Evolutionary conservation across 1,140 invertebrate species (phyloP), one percentile per base, ranked within the genome.

Genomic region (Coptotermes formosanus): DNA sequence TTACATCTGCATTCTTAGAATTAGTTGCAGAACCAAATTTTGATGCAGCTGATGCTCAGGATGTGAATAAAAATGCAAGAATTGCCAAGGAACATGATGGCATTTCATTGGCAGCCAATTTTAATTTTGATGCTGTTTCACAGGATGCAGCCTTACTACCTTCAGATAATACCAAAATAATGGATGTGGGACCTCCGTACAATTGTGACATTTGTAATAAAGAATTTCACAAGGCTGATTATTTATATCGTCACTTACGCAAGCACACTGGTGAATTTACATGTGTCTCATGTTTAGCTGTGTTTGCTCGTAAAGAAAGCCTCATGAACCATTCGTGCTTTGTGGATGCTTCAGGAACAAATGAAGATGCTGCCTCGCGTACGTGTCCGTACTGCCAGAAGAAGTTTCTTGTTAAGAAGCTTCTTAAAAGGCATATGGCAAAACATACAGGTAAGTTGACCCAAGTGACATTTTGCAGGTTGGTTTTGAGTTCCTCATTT

Each of bases 201-300:
- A 87, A 89, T 55, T 94, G 93, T 90, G 92, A 93, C 89, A 92
- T 93, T 85, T 94, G 93, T 88, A 88, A 91, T 38, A 93, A 92
- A 87, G 88, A 88, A 19, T 93, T 93, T 89, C 88, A 88, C 21
- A 91, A 90, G 82, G 89, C 91, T 43, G 90, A 90, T 85, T 91
- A 91, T 86, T 88, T 94, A 19, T 90, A 91, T 85, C 88, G 91
- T 9, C 93, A 93, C 89, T 89, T 93, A 88, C 90, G 90, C 45
- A 91, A 91, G 86, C 93, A 93, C 88, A 92, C 92, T 7, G 92
- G 92, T 52, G 91, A 92, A 81, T 92, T 91, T 87, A 91, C 90
- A 59, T 93, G 92, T 86, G 64, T 86, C 23, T 84, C 88, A 48
- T 92, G 91, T 87, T 87, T 89, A 84, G 89, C 89, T 88, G 88